A percentile compares a stretch with the other conserved stretches of the same genome.
These are phyloP conservation scores for Patiria miniata DNA, from an alignment of 35 echinoderm and acorn worm species.

Conservation along the genomic window DNA sequence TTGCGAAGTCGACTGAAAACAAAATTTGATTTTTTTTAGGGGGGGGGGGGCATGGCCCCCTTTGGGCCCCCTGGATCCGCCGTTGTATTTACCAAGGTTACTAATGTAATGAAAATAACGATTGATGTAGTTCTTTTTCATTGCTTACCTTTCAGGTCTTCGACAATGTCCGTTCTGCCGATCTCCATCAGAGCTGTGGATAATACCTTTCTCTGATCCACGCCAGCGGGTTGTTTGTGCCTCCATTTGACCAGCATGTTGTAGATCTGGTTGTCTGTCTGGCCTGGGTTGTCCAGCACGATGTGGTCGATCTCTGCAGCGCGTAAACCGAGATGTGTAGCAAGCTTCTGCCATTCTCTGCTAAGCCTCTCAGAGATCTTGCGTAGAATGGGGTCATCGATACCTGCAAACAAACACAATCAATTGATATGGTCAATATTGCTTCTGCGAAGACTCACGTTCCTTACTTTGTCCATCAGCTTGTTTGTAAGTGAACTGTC, in stretches of 20 bases:
- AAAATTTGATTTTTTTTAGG: too few species aligned
- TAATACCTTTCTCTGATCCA: not conserved
- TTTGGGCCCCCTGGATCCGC: too few species aligned
- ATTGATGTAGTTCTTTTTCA: too few species aligned
- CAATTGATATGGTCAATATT: too few species aligned
- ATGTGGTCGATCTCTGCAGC: not conserved
- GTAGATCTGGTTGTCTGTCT: conserved; percentile 12
- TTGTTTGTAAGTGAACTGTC: too few species aligned
- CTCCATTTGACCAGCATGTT: conserved; percentile 26
- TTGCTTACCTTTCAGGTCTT: too few species aligned
- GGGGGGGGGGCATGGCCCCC: too few species aligned
- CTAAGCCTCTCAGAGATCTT: not conserved
- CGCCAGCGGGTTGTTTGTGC: not conserved
- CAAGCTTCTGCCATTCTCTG: not conserved
- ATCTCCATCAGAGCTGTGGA: conserved; percentile 6
- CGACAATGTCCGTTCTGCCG: not conserved
- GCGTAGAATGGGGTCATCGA: not conserved
- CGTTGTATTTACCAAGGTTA: too few species aligned
- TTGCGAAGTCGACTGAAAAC: too few species aligned
- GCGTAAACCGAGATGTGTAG: not conserved
- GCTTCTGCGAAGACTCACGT: too few species aligned
- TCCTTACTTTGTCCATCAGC: too few species aligned
- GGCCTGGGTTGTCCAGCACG: not conserved
- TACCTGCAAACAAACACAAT: conserved; percentile 2
- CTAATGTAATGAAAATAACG: too few species aligned